Percentiles rank a stretch among this genome's conserved stretches.
phyloP scores from a whole-genome alignment of 2,888 invertebrate species.

The Watsonalla cultraria region DNA sequence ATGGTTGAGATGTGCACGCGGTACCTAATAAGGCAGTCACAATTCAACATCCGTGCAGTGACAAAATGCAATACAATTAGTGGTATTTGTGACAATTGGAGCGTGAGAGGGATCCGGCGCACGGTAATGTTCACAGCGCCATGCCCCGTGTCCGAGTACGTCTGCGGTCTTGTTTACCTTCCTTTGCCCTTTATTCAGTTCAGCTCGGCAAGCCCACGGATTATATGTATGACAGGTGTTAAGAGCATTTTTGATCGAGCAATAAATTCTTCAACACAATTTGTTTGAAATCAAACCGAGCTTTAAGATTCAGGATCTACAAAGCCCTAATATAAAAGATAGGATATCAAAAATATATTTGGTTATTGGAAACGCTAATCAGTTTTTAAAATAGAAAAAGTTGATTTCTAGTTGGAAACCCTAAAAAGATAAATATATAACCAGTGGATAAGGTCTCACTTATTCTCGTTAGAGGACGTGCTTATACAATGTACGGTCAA shows the following conservation, averaged over 20 bases:
- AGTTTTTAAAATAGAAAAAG: too few relatives aligned
- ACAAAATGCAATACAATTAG: conserved; percentile 67
- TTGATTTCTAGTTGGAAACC: too few relatives aligned
- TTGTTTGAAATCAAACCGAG: too few relatives aligned
- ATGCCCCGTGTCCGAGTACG: conserved; percentile 61
- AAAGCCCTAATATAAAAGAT: too few relatives aligned
- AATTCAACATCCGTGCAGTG: conserved; percentile 44
- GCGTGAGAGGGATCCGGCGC: conserved; percentile 73
- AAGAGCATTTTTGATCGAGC: too few relatives aligned
- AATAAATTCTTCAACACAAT: too few relatives aligned
- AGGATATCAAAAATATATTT: too few relatives aligned
- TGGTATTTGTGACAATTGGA: conserved; percentile 71
- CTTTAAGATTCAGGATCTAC: too few relatives aligned
- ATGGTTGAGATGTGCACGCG: conserved; percentile 14
- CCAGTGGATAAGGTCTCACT: not conserved
- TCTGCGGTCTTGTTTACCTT: conserved; percentile 29
- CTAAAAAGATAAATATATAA: too few relatives aligned
- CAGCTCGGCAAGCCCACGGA: conserved; percentile 27
- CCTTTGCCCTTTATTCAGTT: conserved; percentile 43
- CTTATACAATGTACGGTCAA: conserved; percentile 29
- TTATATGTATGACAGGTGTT: conserved; percentile 11
- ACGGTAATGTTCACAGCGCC: conserved; percentile 58
- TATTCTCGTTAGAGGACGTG: conserved; percentile 7
- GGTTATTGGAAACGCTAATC: too few relatives aligned
- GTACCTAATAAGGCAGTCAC: conserved; percentile 28